A percentile compares a stretch with the other conserved stretches of the same genome.
Conservation (phyloP, 2,797 vertebrate genomes). For the Lacerta bilineata region DNA sequence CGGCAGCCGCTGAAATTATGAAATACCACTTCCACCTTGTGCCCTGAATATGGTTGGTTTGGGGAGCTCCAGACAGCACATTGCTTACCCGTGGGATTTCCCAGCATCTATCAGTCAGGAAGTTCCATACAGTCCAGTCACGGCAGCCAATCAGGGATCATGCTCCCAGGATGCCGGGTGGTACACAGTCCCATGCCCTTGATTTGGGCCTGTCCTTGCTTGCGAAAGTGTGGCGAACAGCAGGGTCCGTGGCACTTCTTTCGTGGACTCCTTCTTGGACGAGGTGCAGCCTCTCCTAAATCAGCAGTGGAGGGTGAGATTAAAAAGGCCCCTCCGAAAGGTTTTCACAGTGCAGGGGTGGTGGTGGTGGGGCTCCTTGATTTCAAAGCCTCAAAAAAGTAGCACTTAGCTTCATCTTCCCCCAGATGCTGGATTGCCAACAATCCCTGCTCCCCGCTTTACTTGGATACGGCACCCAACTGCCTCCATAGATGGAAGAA, state of each 20-base stretch:
- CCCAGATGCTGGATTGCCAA: background rate
- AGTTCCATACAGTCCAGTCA: background rate
- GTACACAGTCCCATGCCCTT: background rate
- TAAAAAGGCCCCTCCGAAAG: background rate
- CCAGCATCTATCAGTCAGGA: background rate
- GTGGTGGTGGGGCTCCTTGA: background rate
- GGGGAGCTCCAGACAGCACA: background rate
- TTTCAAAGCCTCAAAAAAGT: background rate
- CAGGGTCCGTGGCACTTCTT: background rate
- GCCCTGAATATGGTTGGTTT: background rate
- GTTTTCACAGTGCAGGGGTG: constrained; percentile 41
- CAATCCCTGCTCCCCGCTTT: background rate
- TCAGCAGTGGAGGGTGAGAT: background rate
- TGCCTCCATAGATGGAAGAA: background rate
- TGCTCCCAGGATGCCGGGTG: background rate
- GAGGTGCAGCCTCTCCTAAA: constrained; percentile 19
- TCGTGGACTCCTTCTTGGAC: background rate
- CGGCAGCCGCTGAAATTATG: background rate
- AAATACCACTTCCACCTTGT: background rate
- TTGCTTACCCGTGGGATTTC: constrained; percentile 8
- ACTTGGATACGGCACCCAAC: background rate
- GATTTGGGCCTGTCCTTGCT: background rate
- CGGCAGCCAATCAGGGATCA: background rate
- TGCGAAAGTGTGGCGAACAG: background rate
- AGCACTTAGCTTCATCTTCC: background rate